Evolutionary conservation across 2,888 invertebrate genomes (phyloP), one percentile per base, ranked within the genome.

Genomic region (Eupithecia dodoneata): DNA sequence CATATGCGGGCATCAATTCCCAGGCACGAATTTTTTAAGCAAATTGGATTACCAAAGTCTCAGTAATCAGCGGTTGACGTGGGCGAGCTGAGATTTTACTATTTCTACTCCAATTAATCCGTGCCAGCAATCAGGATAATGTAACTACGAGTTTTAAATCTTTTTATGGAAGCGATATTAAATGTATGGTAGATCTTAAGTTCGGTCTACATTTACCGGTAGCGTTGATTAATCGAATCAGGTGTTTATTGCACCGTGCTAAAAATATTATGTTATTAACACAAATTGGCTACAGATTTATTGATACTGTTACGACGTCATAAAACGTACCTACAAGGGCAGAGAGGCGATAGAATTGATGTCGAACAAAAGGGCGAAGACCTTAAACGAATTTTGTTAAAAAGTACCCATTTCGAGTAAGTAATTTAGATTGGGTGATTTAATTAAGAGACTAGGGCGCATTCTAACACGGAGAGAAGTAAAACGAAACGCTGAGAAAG

Each of bases 101-200:
- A 80, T 85, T 86, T 86, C 82, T 86, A 85, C 81, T 84, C 85
- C 85, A 86, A 89, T 88, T 87, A 87, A 83, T 83, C 81, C 81
- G 81, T 81, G 80, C 79, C 81, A 84, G 79, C 82, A 76, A 70
- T 70, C 70, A 70, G 70, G 7, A 45, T 45, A 70, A 70, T 70
- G 70, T 69, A 67, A 67, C 69, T 9, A 30, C 10, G 30, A 12
- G 63, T 47, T 76, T 63, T 70, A 47, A 47, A 59, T 42, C 74
- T 65, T 76, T 78, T 70, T 41, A 15, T 44, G 15, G n/a, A 73
- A 70, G 66, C 65, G 63, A 76, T 67, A 72, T 45, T 72, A 75
- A 71, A 59, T 55, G 44, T 55, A 63, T 15, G 47, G 66, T 78
- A 47, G 52, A 76, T 76, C 63, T 63, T 72, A 49, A 69, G 81